Evolutionary conservation across 92 coral and sea anemone genomes (phyloP), one percentile per base, ranked within the genome.

Genomic region (Plumapathes pennacea): DNA sequence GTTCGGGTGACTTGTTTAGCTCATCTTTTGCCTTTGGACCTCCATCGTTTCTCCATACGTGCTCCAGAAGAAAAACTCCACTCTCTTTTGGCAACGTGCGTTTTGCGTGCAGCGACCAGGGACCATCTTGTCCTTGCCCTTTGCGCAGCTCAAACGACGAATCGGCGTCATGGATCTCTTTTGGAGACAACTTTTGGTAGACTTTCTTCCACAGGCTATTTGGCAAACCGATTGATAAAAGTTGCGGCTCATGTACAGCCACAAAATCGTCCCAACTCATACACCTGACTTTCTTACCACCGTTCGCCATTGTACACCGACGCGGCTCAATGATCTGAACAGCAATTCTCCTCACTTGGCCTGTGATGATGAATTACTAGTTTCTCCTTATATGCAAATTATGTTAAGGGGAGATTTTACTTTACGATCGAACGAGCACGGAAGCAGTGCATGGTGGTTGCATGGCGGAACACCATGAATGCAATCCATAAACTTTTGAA

Each of bases 11-110:
- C 50, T 83, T 87, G 27, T 53, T 38, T 19, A 87, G 84, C 57
- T 31, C 46, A 29, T 63, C 65, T 52, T 77, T 83, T 19, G 96
- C 90, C 20, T 73, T 45, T 20, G 50, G 29, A 8, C 63, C 48
- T 28, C 89, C 96, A 63, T 87, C 90, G 60, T 80, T 83, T 10
- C 89, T 61, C 96, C 96, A 87, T 4, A 68, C 70, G 51, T 87
- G 96, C 47, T 83, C 76, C 25, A 87, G 40, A 7, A 83, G 53
- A 48, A 45, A 87, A 43, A 87, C 96, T 36, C 83, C 96, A 23
- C 74, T 42, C 13, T 66, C 49, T 60, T 77, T 83, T 15, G 46
- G 72, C 76, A 87, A 21, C 27, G 51, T 37, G 12, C 74, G 59
- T 64, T 68, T 83, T 43, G 81, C 58, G 59, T 62, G 86, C 32